Evolutionary conservation across 2,888 invertebrate species (phyloP).

Genomic region (Ophion ventricosus): DNA sequence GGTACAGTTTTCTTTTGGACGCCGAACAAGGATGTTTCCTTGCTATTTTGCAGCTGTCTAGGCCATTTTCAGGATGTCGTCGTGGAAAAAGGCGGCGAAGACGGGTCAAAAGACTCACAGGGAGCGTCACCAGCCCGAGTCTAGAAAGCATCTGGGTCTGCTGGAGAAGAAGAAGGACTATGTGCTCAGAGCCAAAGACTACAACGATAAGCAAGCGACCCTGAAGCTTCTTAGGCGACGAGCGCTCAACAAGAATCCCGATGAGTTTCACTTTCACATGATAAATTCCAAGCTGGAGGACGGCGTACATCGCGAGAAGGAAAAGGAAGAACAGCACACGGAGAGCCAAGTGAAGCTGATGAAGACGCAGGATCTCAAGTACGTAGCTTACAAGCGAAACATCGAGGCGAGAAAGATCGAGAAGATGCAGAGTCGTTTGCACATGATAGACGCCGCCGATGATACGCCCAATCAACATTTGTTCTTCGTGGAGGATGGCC

Average conservation of each 20-base stretch:
- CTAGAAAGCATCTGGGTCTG: slow-evolving; percentile 90
- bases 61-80: slow-evolving; percentile 87
- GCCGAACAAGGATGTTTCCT: not conserved
- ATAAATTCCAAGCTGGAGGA: slow-evolving; percentile 91
- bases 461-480: slow-evolving; percentile 90
- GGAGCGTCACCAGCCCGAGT: slow-evolving; percentile 93
- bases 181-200: slow-evolving; percentile 90
- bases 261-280: slow-evolving; percentile 99
- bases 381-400: slow-evolving; percentile 93
- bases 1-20: not conserved
- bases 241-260: slow-evolving; percentile 96
- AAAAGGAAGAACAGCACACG: slow-evolving; percentile 90
- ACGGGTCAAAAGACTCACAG: slow-evolving; percentile 92
- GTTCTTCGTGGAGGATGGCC: slow-evolving; percentile 89
- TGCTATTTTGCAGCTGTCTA: not conserved
- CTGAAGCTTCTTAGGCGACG: slow-evolving; percentile 92
- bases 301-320: slow-evolving; percentile 86
- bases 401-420: slow-evolving; percentile 92
- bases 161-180: slow-evolving; percentile 96
- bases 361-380: slow-evolving; percentile 96
- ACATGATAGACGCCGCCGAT: slow-evolving; percentile 91
- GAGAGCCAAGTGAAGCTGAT: slow-evolving; percentile 94
- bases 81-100: slow-evolving; percentile 95
- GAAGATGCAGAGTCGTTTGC: slow-evolving; percentile 90
- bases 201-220: slow-evolving; percentile 92